These are phyloP conservation scores for Tapera naevia DNA, from an alignment of 2,797 vertebrate species.

Conservation along the genomic window DNA sequence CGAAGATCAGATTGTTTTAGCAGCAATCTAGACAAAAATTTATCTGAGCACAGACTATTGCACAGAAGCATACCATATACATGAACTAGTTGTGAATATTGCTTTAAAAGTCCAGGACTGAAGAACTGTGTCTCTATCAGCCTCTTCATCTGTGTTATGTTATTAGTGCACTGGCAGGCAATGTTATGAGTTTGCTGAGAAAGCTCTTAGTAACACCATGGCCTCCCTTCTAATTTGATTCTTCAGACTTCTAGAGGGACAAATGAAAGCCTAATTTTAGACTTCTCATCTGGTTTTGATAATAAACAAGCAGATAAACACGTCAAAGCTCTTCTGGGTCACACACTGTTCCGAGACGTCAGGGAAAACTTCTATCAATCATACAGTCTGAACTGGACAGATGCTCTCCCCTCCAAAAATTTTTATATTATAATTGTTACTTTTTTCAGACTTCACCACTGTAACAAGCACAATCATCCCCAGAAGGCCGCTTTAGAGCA, in stretches of 20 bases:
- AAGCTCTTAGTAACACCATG: constrained; percentile 8
- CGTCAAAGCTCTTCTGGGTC: constrained; percentile 26
- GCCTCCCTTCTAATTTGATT: constrained; percentile 54
- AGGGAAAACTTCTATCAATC: not conserved
- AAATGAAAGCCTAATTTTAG: constrained; percentile 60
- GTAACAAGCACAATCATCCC: not conserved
- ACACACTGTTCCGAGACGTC: not conserved
- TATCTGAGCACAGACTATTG: not conserved
- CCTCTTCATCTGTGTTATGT: not conserved
- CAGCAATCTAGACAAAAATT: not conserved
- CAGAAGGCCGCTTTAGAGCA: not conserved
- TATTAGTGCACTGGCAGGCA: not conserved
- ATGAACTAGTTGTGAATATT: not conserved
- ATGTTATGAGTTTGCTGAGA: constrained; percentile 40
- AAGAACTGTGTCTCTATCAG: constrained; percentile 6
- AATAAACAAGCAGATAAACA: constrained; percentile 29
- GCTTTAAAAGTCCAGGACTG: constrained; percentile 5
- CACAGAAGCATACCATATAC: not conserved
- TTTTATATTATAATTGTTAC: too few species aligned
- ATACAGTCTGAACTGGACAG: not conserved
- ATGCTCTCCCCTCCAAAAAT: not conserved
- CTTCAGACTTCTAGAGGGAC: constrained; percentile 33
- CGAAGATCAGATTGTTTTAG: not conserved
- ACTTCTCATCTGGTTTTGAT: constrained; percentile 37
- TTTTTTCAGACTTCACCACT: not conserved